These are phyloP conservation scores for Drosophila setifemur DNA, from an alignment of 1,140 invertebrate genomes.

Conservation along the genomic window DNA sequence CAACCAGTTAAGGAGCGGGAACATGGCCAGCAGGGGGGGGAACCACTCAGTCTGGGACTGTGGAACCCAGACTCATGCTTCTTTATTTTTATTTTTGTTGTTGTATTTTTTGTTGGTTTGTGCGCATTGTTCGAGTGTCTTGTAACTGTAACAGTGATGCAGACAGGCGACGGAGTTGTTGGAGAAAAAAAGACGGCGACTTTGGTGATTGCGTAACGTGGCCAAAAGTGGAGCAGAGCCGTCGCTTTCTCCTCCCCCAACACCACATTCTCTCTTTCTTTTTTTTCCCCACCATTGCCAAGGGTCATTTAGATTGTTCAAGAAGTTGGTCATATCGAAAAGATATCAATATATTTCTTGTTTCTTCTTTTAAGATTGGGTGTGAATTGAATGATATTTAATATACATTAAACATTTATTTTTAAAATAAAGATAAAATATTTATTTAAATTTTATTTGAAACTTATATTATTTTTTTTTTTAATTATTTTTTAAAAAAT, in stretches of 20 bases:
- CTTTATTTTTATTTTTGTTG: slow-evolving; percentile 25
- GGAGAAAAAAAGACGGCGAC: slow-evolving; percentile 17
- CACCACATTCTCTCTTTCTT: slow-evolving; percentile 40
- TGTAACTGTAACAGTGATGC: slow-evolving; percentile 48
- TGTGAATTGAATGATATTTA: too few relatives aligned
- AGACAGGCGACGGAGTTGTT: slow-evolving; percentile 22
- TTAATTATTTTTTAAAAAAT: not conserved
- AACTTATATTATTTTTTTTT: not conserved
- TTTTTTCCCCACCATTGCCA: not conserved
- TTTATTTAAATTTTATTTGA: too few relatives aligned
- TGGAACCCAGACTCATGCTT: slow-evolving; percentile 13
- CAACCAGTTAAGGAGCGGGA: slow-evolving; percentile 7
- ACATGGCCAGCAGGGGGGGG: not conserved
- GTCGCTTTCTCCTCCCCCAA: slow-evolving; percentile 49
- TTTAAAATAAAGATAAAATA: too few relatives aligned
- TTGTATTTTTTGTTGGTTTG: not conserved
- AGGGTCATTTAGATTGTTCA: not conserved
- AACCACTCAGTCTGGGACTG: not conserved
- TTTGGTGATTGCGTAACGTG: slow-evolving; percentile 61
- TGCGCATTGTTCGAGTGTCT: slow-evolving; percentile 49
- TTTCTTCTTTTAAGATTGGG: not conserved
- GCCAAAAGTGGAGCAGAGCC: slow-evolving; percentile 68
- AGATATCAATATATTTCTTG: not conserved
- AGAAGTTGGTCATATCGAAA: not conserved
- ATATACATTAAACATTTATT: too few relatives aligned